phyloP scores from a whole-genome alignment of 1,140 invertebrate species.

The Hylaeus volcanicus region DNA sequence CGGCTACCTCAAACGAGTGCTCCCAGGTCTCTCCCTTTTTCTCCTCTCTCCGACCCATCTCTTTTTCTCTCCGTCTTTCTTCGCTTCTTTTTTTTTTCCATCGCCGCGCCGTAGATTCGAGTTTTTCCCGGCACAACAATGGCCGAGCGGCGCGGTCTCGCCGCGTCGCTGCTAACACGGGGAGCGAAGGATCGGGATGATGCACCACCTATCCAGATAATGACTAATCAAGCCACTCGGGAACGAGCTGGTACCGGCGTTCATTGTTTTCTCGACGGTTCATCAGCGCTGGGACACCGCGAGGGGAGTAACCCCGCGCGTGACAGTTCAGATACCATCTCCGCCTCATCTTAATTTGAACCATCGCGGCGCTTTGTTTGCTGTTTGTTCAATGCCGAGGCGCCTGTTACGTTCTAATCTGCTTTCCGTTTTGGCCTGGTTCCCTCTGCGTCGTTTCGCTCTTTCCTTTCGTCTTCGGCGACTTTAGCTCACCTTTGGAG shows the following conservation, averaged over 20 bases:
- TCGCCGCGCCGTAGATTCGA: conserved; percentile 58
- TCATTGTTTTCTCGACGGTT: conserved; percentile 33
- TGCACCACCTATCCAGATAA: conserved; percentile 71
- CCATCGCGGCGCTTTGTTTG: background rate
- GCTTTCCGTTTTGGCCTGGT: too few species aligned
- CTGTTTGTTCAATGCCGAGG: background rate
- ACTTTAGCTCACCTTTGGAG: too few species aligned
- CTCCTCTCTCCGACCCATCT: conserved; percentile 40
- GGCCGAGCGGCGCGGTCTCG: conserved; percentile 47
- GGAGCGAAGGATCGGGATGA: conserved; percentile 62
- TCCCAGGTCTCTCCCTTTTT: conserved; percentile 57
- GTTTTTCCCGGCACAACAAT: conserved; percentile 73
- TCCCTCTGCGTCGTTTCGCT: too few species aligned
- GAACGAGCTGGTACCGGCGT: conserved; percentile 18
- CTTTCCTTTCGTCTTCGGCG: too few species aligned
- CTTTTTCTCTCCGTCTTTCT: conserved; percentile 51
- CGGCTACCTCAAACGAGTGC: conserved; percentile 75
- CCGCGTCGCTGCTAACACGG: conserved; percentile 67
- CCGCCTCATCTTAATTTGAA: conserved; percentile 1
- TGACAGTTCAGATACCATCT: background rate
- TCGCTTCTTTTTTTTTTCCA: conserved; percentile 40
- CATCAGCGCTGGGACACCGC: conserved; percentile 1
- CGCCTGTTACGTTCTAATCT: too few species aligned
- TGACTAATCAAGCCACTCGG: conserved; percentile 69
- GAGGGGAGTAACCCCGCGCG: conserved; percentile 1